A percentile compares a stretch with the other conserved stretches of the same genome.
Conservation (phyloP, 2,888 invertebrate genomes). For the Cryptocephalus moraei region DNA sequence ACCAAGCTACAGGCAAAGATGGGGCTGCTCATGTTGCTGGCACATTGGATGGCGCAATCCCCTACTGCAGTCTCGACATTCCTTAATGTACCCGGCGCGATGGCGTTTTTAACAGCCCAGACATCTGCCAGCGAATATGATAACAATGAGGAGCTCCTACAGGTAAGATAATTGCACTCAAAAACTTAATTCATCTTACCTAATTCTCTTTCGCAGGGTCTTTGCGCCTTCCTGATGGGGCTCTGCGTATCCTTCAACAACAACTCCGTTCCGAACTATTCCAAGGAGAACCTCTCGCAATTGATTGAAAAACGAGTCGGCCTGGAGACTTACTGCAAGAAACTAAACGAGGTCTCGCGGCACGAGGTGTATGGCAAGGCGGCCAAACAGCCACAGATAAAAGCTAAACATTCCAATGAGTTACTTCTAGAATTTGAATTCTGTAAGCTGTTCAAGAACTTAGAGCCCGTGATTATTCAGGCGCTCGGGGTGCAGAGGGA, state of each 20-base stretch:
- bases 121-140: constrained; percentile 78
- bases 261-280: constrained; percentile 63
- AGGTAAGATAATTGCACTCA: constrained; percentile 9
- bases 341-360: constrained; percentile 73
- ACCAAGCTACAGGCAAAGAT: constrained; percentile 74
- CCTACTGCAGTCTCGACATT: constrained; percentile 74
- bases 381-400: constrained; percentile 85
- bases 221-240: constrained; percentile 78
- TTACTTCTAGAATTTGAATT: constrained; percentile 91
- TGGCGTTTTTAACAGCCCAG: constrained; percentile 77
- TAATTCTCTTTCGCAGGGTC: constrained; percentile 37
- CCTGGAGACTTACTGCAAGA: constrained; percentile 76
- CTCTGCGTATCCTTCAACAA: constrained; percentile 86
- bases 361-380: constrained; percentile 89
- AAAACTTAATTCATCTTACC: background rate
- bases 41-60: constrained; percentile 81
- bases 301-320: constrained; percentile 85
- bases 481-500: constrained; percentile 36
- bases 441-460: constrained; percentile 77
- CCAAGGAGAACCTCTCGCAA: constrained; percentile 68
- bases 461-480: constrained; percentile 45
- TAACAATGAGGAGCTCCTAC: constrained; percentile 73
- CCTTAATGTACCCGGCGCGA: constrained; percentile 56
- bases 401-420: constrained; percentile 64
- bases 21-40: constrained; percentile 82